Conservation (phyloP, 1,140 invertebrate species). For the Riptortus pedestris region DNA sequence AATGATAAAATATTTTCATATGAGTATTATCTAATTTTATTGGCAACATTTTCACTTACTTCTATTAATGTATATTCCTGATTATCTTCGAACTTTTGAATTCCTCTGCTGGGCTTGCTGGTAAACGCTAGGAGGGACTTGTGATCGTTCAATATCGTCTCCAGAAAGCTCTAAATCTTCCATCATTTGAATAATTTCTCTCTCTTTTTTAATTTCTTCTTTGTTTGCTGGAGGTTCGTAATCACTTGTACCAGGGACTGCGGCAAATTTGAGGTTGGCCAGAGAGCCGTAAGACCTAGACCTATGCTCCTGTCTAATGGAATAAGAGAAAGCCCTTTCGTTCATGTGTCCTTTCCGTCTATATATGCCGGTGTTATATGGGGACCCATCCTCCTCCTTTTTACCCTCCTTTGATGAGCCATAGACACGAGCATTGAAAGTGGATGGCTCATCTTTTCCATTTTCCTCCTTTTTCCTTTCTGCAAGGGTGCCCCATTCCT, state of each 20-base stretch:
- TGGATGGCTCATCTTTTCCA: constrained; percentile 9
- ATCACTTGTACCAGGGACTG: constrained; percentile 40
- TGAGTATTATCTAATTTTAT: too few relatives aligned
- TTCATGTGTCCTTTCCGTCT: constrained; percentile 83
- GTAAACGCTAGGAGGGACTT: constrained; percentile 46
- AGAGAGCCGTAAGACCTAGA: constrained; percentile 81
- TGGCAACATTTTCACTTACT: not conserved
- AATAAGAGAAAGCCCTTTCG: constrained; percentile 86
- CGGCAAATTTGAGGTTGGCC: constrained; percentile 72
- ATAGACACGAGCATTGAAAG: not conserved
- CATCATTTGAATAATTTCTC: constrained; percentile 84
- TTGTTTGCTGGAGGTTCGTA: constrained; percentile 31
- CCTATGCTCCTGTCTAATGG: constrained; percentile 82
- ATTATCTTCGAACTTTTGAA: constrained; percentile 28
- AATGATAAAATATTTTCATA: too few relatives aligned
- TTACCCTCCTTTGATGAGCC: constrained; percentile 14
- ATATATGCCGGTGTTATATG: constrained; percentile 77
- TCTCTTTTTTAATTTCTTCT: constrained; percentile 72
- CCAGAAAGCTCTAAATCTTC: constrained; percentile 73
- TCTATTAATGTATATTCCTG: not conserved
- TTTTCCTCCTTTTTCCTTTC: constrained; percentile 39
- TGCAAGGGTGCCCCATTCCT: constrained; percentile 16
- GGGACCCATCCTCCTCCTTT: constrained; percentile 47
- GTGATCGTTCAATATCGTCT: constrained; percentile 56
- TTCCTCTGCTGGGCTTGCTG: constrained; percentile 28